Base-by-base conservation (phyloP, 2,888 invertebrate species). In the Lasioglossum villosulum region DNA sequence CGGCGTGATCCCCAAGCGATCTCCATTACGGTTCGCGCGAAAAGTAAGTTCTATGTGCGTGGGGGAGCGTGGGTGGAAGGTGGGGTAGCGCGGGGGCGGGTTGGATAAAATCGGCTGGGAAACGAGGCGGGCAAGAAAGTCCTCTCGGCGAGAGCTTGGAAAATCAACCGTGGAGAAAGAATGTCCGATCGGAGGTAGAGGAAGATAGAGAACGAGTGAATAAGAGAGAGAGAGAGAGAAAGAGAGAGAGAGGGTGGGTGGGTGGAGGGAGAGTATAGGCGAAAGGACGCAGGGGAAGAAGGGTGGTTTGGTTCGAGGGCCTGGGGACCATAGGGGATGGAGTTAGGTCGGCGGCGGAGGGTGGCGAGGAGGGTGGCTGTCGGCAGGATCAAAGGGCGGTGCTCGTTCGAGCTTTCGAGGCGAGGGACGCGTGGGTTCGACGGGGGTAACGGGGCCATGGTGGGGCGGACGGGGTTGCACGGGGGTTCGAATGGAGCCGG, bases 381-480 rank as follows among this genome's bases (percentile, higher is more conserved):
- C 94, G 94, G 94, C 92, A 94, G 94, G 95, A 95, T 94, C 95
- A 95, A 95, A 95, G 95, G 95, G 92, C 93, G 93, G 91, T 91
- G 92, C 92, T 93, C 92, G 92, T 93, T 93, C 92, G 93, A 93
- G 93, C 91, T 92, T 92, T 92, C 92, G 92, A 90, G 92, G 91
- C 87, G 89, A 86, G 92, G 90, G 88, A 90, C 85, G 86, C 86
- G 84, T 78, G 85, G 80, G 91, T 83, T 85, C 80, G 82, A 81
- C 75, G 79, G 87, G 87, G 83, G 89, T 68, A 84, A 76, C 87
- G 78, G 83, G 80, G 66, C 79, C 79, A 80, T 73, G 75, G 87
- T 86, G 83, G 77, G 48, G 86, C 34, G 76, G 82, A 37, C 80
- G 70, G 79, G 63, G 76, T 23, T 30, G 84, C 34, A 52, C 80